Evolutionary conservation across 2,113 vertebrate species (phyloP), one percentile per base, ranked within the genome.

Genomic region (Anarrhichthys ocellatus): DNA sequence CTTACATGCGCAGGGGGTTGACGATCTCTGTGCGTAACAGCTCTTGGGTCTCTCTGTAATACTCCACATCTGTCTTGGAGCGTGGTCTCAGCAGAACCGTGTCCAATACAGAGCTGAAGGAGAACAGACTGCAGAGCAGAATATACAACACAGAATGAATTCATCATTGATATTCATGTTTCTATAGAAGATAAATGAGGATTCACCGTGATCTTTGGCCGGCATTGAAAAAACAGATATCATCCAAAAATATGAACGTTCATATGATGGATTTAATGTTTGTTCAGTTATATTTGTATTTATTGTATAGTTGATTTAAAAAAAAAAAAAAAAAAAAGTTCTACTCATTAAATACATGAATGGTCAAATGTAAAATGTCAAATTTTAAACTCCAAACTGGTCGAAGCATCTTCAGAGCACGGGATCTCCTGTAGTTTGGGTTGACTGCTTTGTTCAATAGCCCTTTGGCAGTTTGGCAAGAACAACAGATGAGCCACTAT

Each of bases 1-100:
- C 98, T 96, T 93, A 99, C 98, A 99, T 99, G 93, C 98, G 96
- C 86, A 99, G 94, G 63, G 98, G 98, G 92, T 99, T 99, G 80
- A 99, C 98, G 62, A 99, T 99, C 90, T 99, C 98, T 46, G 98
- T 99, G 85, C 98, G 95, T 36, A 99, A 87, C 20, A 99, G 95
- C 84, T 97, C 98, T 89, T 99, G 98, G 6, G 98, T 99, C 93
- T 99, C 98, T 77, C 96, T 96, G 5, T 99, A 99, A 92, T 97
- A 99, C 87, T 99, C 97, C 22, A 99, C 97, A 3, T 99, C 98
- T 2, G 96, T 98, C 89, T 98, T 98, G 90, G 97, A 97, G 90
- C 97, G 97, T 40, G 98, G 98, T 92, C 98, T 96, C 80, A 99
- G 95, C 83, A 99, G 93, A 76, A 99, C 98, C 1, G 98, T 99